phyloP scores from a whole-genome alignment of 1,140 invertebrate genomes.

The Bombus turneri region DNA sequence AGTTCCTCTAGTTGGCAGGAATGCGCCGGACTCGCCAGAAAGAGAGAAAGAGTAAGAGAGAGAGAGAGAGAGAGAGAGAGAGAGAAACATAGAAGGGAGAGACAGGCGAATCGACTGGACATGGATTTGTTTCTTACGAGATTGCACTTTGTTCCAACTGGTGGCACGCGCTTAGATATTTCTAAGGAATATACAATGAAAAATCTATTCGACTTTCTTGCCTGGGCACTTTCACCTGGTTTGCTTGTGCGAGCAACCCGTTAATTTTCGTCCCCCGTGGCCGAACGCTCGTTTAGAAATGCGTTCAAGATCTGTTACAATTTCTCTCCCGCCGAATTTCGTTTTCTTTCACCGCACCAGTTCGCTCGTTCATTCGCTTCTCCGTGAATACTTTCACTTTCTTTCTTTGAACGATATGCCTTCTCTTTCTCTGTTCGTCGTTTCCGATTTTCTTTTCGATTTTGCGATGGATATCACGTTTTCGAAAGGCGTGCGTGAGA shows the following conservation, averaged over 20 bases:
- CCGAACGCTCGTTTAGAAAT: conserved; percentile 23
- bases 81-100: background rate
- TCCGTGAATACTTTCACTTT: conserved; percentile 32
- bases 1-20: conserved; percentile 34
- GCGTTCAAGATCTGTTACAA: conserved; percentile 30
- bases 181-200: conserved; percentile 27
- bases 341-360: conserved; percentile 4
- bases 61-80: background rate
- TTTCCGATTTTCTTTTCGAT: background rate
- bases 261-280: conserved; percentile 51
- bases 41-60: background rate
- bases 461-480: conserved; percentile 16
- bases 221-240: conserved; percentile 41
- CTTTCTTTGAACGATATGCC: background rate
- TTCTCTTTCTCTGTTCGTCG: background rate
- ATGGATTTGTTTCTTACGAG: conserved; percentile 45
- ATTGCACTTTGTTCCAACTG: conserved; percentile 47
- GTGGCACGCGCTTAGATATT: conserved; percentile 39
- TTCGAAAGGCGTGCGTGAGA: background rate
- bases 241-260: background rate
- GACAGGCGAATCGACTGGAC: conserved; percentile 9
- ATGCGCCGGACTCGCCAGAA: conserved; percentile 25
- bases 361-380: conserved; percentile 31
- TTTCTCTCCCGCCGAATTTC: background rate
- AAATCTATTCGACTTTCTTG: conserved; percentile 50